Conservation (phyloP, 2,113 vertebrate genomes). For the Tragelaphus scriptus region DNA sequence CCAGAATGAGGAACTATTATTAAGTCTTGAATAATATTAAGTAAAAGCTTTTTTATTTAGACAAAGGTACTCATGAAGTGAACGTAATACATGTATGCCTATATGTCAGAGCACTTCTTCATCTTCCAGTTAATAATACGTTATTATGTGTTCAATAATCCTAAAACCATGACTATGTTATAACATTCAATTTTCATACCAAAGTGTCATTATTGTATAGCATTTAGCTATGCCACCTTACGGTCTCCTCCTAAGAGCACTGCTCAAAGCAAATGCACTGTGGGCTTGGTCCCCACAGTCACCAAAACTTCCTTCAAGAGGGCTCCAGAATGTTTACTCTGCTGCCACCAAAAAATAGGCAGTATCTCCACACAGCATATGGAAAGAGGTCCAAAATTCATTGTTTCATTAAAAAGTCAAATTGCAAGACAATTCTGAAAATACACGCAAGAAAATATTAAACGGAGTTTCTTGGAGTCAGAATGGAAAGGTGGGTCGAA, state of each 20-base stretch:
- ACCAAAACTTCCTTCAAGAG: not conserved
- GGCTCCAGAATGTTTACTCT: not conserved
- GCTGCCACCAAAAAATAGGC: not conserved
- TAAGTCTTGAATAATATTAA: slow-evolving; percentile 8
- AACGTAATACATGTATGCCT: not conserved
- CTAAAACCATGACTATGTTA: not conserved
- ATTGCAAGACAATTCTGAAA: not conserved
- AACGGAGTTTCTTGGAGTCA: not conserved
- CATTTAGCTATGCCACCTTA: not conserved
- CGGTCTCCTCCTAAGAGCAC: not conserved
- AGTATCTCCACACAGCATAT: not conserved
- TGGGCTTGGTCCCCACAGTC: not conserved
- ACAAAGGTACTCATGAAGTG: not conserved
- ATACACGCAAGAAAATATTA: not conserved
- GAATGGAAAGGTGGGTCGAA: not conserved
- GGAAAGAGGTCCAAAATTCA: not conserved
- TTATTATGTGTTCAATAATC: not conserved
- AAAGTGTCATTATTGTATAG: not conserved
- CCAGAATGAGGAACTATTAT: slow-evolving; percentile 61
- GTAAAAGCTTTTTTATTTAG: slow-evolving; percentile 49
- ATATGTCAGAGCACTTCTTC: slow-evolving; percentile 6
- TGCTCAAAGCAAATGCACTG: not conserved
- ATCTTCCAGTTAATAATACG: not conserved
- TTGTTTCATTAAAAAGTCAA: not conserved
- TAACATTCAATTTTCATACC: not conserved